A percentile compares a stretch with the other conserved stretches of the same genome.
phyloP scores from a whole-genome alignment of 2,797 vertebrate species.

The Bufotes viridis region DNA sequence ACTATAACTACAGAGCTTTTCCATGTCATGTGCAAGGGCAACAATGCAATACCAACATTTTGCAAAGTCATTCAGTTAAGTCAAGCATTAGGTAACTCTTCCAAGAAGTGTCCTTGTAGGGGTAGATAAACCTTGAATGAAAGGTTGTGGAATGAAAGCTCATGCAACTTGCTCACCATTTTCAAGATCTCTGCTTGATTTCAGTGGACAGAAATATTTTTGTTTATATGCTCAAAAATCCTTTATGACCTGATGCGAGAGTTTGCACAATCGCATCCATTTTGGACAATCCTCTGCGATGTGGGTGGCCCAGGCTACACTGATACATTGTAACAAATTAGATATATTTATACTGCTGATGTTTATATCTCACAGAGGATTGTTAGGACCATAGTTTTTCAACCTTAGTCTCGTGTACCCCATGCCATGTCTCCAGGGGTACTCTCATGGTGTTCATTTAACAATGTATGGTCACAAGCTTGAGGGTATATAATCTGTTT shows the following conservation, averaged over 20 bases:
- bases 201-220: background rate
- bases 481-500: too few relatives aligned
- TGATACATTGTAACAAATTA: background rate
- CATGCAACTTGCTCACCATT: background rate
- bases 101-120: background rate
- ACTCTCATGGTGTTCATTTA: too few relatives aligned
- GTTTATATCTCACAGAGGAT: too few relatives aligned
- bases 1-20: background rate
- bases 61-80: background rate
- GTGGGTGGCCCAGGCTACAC: too few relatives aligned
- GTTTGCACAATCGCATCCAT: too few relatives aligned
- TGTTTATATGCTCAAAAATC: background rate
- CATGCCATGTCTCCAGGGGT: too few relatives aligned
- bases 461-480: too few relatives aligned
- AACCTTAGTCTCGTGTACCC: too few relatives aligned
- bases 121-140: background rate
- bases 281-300: too few relatives aligned
- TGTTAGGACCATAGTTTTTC: too few relatives aligned
- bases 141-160: background rate
- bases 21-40: background rate
- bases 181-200: background rate
- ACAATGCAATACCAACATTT: background rate
- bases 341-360: too few relatives aligned
- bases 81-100: background rate
- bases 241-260: background rate